Percentiles rank a stretch among this genome's conserved stretches.
Evolutionary conservation across 2,797 vertebrate species (phyloP).

Genomic region (Sebastes trivittatus): DNA sequence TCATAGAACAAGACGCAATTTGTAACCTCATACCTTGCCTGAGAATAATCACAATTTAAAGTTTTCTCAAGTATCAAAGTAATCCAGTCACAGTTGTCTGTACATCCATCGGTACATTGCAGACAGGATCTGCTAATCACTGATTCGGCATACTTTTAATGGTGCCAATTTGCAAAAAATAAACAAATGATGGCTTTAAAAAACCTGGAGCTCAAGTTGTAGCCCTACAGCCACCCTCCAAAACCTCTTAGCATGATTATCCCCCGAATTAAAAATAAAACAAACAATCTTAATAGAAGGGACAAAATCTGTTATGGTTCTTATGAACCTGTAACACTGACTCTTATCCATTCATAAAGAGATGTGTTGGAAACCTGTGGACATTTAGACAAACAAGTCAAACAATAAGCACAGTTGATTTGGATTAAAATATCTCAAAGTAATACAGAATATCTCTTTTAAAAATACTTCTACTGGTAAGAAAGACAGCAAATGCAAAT

Average conservation of each 20-base stretch:
- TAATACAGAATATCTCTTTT: background rate
- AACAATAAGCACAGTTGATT: background rate
- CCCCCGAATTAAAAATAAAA: background rate
- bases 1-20: too few species aligned
- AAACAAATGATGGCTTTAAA: too few species aligned
- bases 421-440: background rate
- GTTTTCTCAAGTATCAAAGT: background rate
- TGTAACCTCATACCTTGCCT: background rate
- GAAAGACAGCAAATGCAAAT: too few species aligned
- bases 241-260: too few species aligned
- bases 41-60: background rate
- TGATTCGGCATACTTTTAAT: background rate
- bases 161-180: background rate
- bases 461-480: background rate
- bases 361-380: background rate
- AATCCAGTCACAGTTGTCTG: background rate
- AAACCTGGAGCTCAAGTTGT: background rate
- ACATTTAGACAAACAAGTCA: too few species aligned
- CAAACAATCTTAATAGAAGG: background rate
- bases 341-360: background rate
- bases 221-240: background rate
- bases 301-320: background rate
- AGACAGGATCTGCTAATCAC: background rate
- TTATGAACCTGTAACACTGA: background rate
- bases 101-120: background rate